Evolutionary conservation across 2,888 invertebrate species (phyloP).

Genomic region (Machimus atricapillus): DNA sequence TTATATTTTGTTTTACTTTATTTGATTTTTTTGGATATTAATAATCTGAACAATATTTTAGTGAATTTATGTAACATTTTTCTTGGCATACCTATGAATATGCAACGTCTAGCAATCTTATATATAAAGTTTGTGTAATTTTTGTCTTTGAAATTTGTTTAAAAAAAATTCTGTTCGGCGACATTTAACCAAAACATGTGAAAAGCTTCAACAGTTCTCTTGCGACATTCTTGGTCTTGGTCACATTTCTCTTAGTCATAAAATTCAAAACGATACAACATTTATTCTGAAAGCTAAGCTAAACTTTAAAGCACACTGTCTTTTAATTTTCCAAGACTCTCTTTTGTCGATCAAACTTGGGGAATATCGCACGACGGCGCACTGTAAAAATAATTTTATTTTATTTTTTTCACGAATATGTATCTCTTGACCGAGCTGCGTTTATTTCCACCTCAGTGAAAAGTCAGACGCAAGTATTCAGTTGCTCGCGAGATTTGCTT

Average conservation of each 20-base stretch:
- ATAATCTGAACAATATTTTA: not conserved
- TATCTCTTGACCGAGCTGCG: not conserved
- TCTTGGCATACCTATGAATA: not conserved
- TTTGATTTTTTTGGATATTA: too few species aligned
- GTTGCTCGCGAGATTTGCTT: constrained; percentile 46
- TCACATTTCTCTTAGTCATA: not conserved
- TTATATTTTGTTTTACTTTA: too few species aligned
- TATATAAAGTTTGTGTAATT: not conserved
- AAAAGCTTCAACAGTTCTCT: not conserved
- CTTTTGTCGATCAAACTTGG: not conserved
- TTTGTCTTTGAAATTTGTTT: not conserved
- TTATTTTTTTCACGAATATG: not conserved
- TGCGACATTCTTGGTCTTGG: not conserved
- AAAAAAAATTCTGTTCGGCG: not conserved
- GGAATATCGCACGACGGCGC: not conserved
- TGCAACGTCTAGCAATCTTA: not conserved
- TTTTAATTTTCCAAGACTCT: not conserved
- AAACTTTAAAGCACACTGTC: not conserved
- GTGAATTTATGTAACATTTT: not conserved
- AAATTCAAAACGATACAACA: not conserved
- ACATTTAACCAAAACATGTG: not conserved
- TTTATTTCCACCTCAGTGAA: constrained; percentile 37
- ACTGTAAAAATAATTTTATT: not conserved
- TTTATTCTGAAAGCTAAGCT: not conserved
- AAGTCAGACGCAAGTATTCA: constrained; percentile 43